These are phyloP conservation scores for Labeo catla DNA, from an alignment of 2,113 vertebrate genomes.

Conservation along the genomic window DNA sequence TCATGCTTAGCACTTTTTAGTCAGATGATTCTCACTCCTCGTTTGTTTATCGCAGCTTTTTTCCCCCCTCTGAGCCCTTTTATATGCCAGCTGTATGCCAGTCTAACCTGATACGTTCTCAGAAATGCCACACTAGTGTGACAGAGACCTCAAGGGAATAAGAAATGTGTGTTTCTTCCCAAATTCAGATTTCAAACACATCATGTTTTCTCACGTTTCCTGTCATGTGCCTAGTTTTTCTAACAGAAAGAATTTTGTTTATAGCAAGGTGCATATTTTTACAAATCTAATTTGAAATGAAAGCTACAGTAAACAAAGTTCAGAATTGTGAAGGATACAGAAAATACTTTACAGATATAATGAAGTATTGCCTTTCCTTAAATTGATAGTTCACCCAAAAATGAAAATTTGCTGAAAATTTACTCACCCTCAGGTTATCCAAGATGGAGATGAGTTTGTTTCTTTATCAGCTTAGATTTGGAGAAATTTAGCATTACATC, in stretches of 20 bases:
- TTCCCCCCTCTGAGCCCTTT: conserved; percentile 9
- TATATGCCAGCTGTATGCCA: conserved; percentile 36
- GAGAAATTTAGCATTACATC: neutral
- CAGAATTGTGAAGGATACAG: neutral
- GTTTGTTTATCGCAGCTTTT: conserved; percentile 46
- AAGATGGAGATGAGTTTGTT: neutral
- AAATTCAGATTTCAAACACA: conserved; percentile 12
- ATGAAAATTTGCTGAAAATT: too few species aligned
- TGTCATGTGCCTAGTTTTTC: neutral
- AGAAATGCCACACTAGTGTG: conserved; percentile 24
- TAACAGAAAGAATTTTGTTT: neutral
- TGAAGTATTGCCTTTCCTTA: neutral
- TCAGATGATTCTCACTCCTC: conserved; percentile 10
- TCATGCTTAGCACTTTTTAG: conserved; percentile 40
- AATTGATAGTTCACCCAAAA: neutral
- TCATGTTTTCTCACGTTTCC: neutral
- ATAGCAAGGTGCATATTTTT: neutral
- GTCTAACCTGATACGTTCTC: conserved; percentile 23
- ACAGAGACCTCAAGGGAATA: conserved; percentile 9
- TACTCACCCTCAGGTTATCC: too few species aligned
- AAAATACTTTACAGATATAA: neutral
- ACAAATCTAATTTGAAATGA: neutral
- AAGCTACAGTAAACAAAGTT: neutral
- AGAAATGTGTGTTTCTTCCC: neutral
- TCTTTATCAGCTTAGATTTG: neutral